These are phyloP conservation scores for Ictidomys tridecemlineatus DNA, from an alignment of 2,113 vertebrate species.

Conservation along the genomic window DNA sequence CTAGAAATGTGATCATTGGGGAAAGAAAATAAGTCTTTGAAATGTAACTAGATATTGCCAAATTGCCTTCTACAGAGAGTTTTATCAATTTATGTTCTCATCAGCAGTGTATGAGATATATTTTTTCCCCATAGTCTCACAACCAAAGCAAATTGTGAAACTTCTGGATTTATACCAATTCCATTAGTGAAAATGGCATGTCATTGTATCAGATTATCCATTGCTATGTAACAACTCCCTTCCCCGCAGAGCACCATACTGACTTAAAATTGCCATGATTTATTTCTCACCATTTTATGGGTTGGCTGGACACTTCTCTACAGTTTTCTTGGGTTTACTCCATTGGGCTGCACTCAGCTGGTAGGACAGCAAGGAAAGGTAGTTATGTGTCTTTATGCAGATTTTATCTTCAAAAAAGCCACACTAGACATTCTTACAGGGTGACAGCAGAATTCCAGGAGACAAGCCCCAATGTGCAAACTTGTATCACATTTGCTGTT, in stretches of 20 bases:
- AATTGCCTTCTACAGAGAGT: not conserved
- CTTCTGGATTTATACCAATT: not conserved
- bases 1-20: not conserved
- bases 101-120: not conserved
- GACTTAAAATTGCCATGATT: not conserved
- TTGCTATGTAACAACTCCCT: not conserved
- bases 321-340: not conserved
- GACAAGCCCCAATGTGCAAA: not conserved
- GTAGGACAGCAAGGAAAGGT: not conserved
- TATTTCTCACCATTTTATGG: not conserved
- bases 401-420: not conserved
- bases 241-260: fast-evolving
- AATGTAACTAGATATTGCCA: not conserved
- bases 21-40: conserved; percentile 12
- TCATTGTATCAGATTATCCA: not conserved
- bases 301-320: too few relatives aligned
- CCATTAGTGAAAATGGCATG: not conserved
- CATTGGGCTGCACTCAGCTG: not conserved
- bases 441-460: not conserved
- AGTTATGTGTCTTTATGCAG: not conserved
- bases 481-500: not conserved
- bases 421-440: not conserved
- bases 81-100: not conserved
- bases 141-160: not conserved
- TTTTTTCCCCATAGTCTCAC: not conserved